phyloP scores from a whole-genome alignment of 2,797 vertebrate genomes.

The Lepidocolaptes lacrymiger region DNA sequence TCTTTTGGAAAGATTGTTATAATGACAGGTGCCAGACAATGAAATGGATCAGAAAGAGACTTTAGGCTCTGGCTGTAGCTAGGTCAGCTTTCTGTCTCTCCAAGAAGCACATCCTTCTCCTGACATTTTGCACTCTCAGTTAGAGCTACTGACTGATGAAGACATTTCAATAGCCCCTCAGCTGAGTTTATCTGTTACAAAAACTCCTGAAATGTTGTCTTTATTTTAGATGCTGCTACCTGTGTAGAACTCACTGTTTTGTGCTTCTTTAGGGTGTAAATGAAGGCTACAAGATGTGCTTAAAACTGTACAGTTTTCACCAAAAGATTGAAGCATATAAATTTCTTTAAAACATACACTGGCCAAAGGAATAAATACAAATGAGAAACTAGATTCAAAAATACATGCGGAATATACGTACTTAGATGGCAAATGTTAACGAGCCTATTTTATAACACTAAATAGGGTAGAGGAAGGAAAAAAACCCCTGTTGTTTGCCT shows the following conservation, averaged over 20 bases:
- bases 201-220: conserved; percentile 12
- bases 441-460: conserved; percentile 78
- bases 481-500: conserved; percentile 79
- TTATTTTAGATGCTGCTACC: not conserved
- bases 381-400: conserved; percentile 64
- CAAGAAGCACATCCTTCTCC: conserved; percentile 1
- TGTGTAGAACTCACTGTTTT: not conserved
- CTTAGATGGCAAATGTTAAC: conserved; percentile 77
- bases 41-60: conserved; percentile 92
- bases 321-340: not conserved
- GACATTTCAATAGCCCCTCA: conserved; percentile 35
- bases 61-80: conserved; percentile 45
- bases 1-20: conserved; percentile 90
- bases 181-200: conserved; percentile 8
- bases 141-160: conserved; percentile 26
- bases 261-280: not conserved
- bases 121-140: conserved; percentile 7
- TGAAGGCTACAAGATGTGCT: not conserved
- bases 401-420: conserved; percentile 70
- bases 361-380: conserved; percentile 57
- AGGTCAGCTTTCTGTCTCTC: conserved; percentile 55
- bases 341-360: conserved; percentile 1
- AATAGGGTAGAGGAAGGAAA: conserved; percentile 71
- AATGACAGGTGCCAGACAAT: conserved; percentile 91
- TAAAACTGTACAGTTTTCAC: not conserved